Conservation (phyloP, 2,113 vertebrate genomes). For the Neopipo cinnamomea region DNA sequence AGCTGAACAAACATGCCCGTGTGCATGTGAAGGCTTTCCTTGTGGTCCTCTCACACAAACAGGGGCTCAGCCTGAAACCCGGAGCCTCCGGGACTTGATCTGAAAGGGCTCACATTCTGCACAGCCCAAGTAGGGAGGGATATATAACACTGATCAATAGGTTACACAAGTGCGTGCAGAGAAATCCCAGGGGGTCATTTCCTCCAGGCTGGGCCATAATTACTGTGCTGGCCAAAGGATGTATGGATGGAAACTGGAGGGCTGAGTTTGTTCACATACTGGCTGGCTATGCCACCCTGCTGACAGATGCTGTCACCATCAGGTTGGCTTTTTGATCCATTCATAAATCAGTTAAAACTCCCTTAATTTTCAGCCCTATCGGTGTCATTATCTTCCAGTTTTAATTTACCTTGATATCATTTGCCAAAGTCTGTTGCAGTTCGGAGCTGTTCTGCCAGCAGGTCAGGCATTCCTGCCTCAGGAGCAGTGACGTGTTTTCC, state of each 20-base stretch:
- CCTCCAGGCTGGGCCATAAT: neutral
- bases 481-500: neutral
- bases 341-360: neutral
- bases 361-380: neutral
- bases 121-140: neutral
- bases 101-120: neutral
- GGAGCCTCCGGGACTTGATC: neutral
- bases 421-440: neutral
- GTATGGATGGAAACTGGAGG: neutral
- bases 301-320: neutral
- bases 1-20: neutral
- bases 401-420: neutral
- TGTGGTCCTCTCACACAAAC: fast-evolving
- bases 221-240: neutral
- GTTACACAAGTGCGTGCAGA: neutral
- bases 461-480: neutral
- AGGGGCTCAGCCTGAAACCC: neutral
- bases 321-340: neutral
- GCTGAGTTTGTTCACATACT: neutral
- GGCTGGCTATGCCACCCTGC: neutral
- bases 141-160: neutral
- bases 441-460: neutral
- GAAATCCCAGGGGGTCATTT: neutral
- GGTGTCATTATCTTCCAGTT: neutral
- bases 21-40: neutral